Evolutionary conservation across 2,113 vertebrate species (phyloP), one percentile per base, ranked within the genome.

Genomic region (Beaufortia kweichowensis): DNA sequence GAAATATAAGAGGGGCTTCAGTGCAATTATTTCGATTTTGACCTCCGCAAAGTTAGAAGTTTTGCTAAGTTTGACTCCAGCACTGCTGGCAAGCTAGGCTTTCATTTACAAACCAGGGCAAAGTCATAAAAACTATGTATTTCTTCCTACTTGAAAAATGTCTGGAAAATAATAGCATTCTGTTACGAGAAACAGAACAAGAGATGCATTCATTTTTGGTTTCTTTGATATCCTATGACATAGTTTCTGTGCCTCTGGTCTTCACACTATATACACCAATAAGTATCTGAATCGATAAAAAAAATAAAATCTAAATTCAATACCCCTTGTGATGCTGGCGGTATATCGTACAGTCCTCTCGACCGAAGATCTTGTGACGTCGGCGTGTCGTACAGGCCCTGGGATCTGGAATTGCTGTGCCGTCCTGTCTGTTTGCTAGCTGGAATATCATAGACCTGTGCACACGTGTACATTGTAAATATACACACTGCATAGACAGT

Each of bases 401-500:
- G 92, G 79, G 88, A 79, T 78, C 90, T 93, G 62, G 84, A 85
- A 12, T 91, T 91, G 78, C 81, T 87, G 28, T 85, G 63, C 10
- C 90, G 89, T 81, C 87, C 91, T 75, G 90, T 93, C 82, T 89
- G 76, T 0, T 93, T 92, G 33, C 91, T 86, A 0, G 94, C 91
- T 19, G 96, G 96, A 70, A 96, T 88, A 79, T 99, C 97, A 2
- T 99, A 98, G n/a, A 98, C 92, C 97, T 99, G 86, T 3, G 9
- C 8, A 23, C 29, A 31, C 56, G 21, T 57, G 23, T 39, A 19
- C 19, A 4, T 29, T 24, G 9, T 57, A 57, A 72, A 72, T n/a
- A 72, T 17, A 63, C 48, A 15, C 9, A 61, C 28, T 33, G 12
- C 24, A 59, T 19, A 39, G 48, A n/a, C 6, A 2, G 19, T 53